phyloP scores from a whole-genome alignment of 2,797 vertebrate species.

The Psittacula echo region DNA sequence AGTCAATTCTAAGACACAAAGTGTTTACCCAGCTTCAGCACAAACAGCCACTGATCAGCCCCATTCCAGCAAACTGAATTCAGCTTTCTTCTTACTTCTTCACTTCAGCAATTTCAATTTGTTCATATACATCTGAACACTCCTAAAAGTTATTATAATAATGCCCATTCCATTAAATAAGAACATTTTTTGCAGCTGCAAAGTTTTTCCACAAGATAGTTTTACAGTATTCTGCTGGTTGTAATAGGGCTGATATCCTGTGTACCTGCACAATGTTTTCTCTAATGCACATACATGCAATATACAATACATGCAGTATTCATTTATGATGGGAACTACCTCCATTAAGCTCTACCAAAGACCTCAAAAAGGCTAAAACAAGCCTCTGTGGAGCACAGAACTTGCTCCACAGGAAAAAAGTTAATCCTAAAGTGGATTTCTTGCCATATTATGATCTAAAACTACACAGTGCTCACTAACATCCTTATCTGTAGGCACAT shows the following conservation, averaged over 20 bases:
- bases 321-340: background rate
- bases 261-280: background rate
- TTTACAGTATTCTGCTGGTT: background rate
- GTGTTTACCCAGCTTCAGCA: slow-evolving; percentile 28
- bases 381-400: background rate
- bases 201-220: background rate
- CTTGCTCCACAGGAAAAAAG: background rate
- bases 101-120: background rate
- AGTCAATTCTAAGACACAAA: slow-evolving; percentile 34
- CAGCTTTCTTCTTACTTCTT: background rate
- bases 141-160: background rate
- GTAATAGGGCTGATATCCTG: background rate
- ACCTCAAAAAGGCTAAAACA: background rate
- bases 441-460: background rate
- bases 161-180: background rate
- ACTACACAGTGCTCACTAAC: background rate
- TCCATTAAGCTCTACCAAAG: background rate
- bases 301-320: background rate
- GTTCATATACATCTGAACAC: background rate
- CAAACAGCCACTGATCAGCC: background rate
- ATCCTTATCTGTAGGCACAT: slow-evolving; percentile 42
- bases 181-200: background rate
- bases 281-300: background rate
- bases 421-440: slow-evolving; percentile 16
- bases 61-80: background rate